Conservation (phyloP, 2,888 invertebrate species). For the Epinotia demarniana region DNA sequence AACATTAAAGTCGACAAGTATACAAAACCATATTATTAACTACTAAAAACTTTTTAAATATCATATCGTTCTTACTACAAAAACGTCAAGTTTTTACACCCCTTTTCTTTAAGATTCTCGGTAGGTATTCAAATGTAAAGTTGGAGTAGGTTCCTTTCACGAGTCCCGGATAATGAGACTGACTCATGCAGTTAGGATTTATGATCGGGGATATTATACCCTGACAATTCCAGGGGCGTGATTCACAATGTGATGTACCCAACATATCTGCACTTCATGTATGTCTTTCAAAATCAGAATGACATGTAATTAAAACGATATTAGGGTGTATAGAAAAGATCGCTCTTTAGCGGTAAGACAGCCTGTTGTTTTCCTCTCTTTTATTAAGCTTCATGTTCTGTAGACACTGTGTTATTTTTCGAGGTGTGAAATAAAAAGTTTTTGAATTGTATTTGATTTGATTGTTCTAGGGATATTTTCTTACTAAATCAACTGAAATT, state of each 20-base stretch:
- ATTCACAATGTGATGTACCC: too few species aligned
- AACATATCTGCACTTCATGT: background rate
- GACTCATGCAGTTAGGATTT: background rate
- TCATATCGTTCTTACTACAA: background rate
- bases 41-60: background rate
- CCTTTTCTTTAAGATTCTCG: conserved; percentile 16
- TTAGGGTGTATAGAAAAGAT: too few species aligned
- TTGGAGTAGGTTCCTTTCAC: conserved; percentile 9
- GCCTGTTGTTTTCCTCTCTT: too few species aligned
- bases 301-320: background rate
- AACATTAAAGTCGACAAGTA: too few species aligned
- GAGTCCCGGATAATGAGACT: background rate
- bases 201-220: background rate
- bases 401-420: too few species aligned
- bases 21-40: background rate
- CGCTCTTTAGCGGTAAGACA: too few species aligned
- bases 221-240: too few species aligned
- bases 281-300: background rate
- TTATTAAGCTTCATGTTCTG: too few species aligned
- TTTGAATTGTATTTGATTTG: too few species aligned
- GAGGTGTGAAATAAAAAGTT: too few species aligned
- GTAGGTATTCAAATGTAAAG: conserved; percentile 24
- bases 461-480: background rate
- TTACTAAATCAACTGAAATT: background rate
- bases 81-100: background rate